Conservation (phyloP, 2,113 vertebrate genomes). For the Chloropsis cyanopogon region DNA sequence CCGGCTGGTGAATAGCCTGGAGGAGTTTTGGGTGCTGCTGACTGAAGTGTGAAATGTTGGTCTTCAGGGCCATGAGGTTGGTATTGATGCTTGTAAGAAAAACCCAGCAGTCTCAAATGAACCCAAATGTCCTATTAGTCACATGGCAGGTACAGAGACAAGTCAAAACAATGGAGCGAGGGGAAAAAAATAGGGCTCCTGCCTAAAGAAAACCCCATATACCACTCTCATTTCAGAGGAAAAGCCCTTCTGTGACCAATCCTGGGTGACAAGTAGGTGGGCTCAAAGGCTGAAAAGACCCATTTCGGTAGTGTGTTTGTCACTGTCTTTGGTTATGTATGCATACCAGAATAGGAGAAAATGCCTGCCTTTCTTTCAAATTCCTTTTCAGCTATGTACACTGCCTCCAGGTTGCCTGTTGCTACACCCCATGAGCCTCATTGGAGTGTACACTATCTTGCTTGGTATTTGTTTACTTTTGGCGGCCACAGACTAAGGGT, state of each 20-base stretch:
- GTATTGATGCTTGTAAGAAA: neutral
- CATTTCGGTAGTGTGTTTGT: neutral
- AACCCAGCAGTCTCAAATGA: neutral
- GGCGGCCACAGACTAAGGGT: slow-evolving; percentile 8
- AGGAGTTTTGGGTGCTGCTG: neutral
- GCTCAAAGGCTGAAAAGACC: neutral
- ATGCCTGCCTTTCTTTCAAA: neutral
- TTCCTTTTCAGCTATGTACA: slow-evolving; percentile 4
- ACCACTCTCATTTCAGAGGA: neutral
- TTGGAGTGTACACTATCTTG: slow-evolving; percentile 12
- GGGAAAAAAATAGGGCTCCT: neutral
- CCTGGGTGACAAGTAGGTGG: neutral
- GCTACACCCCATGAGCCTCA: neutral
- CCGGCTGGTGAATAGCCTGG: neutral
- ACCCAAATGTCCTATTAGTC: neutral
- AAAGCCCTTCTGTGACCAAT: neutral
- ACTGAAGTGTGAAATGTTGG: neutral
- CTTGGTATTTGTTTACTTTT: slow-evolving; percentile 16
- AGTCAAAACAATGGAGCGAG: neutral
- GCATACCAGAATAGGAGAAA: neutral
- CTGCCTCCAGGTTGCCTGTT: neutral
- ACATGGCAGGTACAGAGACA: neutral
- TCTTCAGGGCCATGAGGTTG: neutral
- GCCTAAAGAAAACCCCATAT: neutral
- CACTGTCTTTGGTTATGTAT: neutral